A percentile compares a stretch with the other conserved stretches of the same genome.
Evolutionary conservation across 2,888 invertebrate genomes (phyloP).

Genomic region (Papilio gigon): DNA sequence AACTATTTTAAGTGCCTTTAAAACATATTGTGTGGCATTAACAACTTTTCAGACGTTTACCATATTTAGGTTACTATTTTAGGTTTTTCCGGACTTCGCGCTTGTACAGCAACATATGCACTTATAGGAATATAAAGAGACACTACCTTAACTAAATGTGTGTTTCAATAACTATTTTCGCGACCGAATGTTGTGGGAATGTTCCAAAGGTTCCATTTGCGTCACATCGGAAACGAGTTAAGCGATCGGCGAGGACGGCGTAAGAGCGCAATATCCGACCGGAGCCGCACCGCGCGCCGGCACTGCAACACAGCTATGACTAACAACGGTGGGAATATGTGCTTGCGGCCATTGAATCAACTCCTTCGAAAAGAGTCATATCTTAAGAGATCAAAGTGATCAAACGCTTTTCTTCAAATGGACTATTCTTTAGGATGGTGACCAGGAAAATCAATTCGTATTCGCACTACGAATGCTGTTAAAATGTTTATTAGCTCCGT

Average conservation of each 20-base stretch:
- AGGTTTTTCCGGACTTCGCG: no score
- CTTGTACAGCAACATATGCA: no score
- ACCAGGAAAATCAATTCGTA: not conserved
- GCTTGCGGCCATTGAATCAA: not conserved
- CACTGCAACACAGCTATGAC: conserved; percentile 34
- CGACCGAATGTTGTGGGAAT: conserved; percentile 32
- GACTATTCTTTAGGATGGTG: no score
- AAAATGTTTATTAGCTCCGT: not conserved
- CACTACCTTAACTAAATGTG: no score
- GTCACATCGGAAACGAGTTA: conserved; percentile 80
- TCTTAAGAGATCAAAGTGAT: not conserved
- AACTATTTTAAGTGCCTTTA: no score
- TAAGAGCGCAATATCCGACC: conserved; percentile 78
- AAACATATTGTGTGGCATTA: no score
- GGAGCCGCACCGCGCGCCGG: conserved; percentile 49
- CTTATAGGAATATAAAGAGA: no score
- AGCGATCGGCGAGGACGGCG: conserved; percentile 65
- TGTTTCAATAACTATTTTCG: conserved; percentile 15
- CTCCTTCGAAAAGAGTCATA: not conserved
- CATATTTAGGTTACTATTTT: no score
- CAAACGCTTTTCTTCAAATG: not conserved
- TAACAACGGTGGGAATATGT: conserved; percentile 4
- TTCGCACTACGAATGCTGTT: not conserved
- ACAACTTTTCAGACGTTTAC: no score
- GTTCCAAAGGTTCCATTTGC: conserved; percentile 74